phyloP scores from a whole-genome alignment of 1,140 invertebrate genomes.

The Apis cerana region DNA sequence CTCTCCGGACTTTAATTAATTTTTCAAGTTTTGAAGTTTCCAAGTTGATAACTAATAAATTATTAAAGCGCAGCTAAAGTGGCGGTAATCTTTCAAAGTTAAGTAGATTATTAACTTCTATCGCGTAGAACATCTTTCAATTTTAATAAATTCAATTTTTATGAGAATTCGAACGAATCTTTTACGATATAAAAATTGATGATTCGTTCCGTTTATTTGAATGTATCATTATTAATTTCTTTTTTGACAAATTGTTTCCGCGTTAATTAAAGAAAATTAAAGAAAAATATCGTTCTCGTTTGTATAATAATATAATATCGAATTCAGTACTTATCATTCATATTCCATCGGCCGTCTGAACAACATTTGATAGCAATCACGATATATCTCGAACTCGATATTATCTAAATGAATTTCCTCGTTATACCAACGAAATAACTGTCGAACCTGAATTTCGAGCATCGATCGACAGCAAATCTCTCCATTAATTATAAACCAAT shows the following conservation, averaged over 20 bases:
- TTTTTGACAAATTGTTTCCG: too few relatives aligned
- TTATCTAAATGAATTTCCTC: not conserved
- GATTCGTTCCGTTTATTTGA: not conserved
- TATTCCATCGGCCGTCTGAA: not conserved
- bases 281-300: not conserved
- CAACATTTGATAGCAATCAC: not conserved
- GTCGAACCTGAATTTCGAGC: not conserved
- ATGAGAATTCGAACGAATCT: too few relatives aligned
- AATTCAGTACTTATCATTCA: not conserved
- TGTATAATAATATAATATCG: not conserved
- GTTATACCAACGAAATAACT: slow-evolving; percentile 1
- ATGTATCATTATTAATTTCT: too few relatives aligned
- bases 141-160: not conserved
- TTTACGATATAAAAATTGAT: not conserved
- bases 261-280: too few relatives aligned
- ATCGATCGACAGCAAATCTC: slow-evolving; percentile 16
- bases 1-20: not conserved
- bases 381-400: not conserved
- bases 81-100: not conserved
- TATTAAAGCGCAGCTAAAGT: not conserved
- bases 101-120: not conserved
- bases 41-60: not conserved
- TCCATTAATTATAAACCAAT: slow-evolving; percentile 16
- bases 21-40: not conserved
- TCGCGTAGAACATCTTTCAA: not conserved